Base-by-base conservation (phyloP, 2,113 vertebrate genomes). In the Corydoras sp. region DNA sequence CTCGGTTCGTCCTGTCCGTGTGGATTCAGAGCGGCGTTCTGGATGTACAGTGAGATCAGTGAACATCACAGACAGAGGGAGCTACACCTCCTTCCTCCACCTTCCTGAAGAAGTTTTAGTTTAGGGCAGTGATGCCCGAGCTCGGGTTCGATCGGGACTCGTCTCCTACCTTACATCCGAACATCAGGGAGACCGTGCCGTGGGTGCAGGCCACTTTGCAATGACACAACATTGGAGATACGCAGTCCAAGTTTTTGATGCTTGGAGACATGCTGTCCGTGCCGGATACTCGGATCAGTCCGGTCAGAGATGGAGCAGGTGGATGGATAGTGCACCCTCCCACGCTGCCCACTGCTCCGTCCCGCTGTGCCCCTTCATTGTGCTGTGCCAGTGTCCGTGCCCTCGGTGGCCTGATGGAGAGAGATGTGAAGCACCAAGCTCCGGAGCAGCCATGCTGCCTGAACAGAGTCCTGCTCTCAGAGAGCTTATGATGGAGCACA, bases 321-420 rank as follows among this genome's bases (percentile, higher is more conserved):
- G 10, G 10, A 10, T 10, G 51, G 10, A 10, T 10, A 53, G 51
- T 83, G 80, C 86, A 82, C 75, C 82, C 82, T 81, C 85, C 75
- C 80, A 83, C 32, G 32, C 32, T 35, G 32, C 32, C 32, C 32
- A 35, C 32, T 35, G 32, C 32, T 35, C 32, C 6, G 32, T 35
- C 32, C 32, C 32, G 32, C 3, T 35, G 32, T 35, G 32, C 32
- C 3, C 32, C 32, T 35, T 80, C 84, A 82, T 79, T 81, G 74
- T 61, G 79, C 66, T 10, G 62, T 12, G 79, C 60, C 54, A 24
- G 58, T 72, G 65, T 10, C 24, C 43, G 63, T 68, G 62, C 32
- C 30, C 68, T 74, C 72, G 76, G 53, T 68, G 56, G 24, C 3
- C 49, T 76, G 59, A 63, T 24, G 61, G 53, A 68, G 68, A 65